Conservation (phyloP, 2,113 vertebrate genomes). For the Orientallactaga bullata region DNA sequence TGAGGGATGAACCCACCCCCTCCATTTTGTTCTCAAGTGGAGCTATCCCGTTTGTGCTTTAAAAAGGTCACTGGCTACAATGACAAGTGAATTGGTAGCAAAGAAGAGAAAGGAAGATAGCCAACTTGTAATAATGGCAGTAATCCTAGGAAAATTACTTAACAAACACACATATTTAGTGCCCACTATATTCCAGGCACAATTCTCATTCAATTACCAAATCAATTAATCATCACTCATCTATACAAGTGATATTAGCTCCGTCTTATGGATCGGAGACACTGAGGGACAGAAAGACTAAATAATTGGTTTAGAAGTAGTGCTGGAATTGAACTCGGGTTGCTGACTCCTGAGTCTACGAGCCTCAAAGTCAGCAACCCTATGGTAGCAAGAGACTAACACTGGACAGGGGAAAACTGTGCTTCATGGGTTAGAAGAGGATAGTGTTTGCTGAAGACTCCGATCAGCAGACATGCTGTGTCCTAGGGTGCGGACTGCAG, state of each 20-base stretch:
- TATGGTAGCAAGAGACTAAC: not conserved
- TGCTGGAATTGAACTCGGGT: not conserved
- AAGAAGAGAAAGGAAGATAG: not conserved
- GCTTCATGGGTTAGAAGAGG: not conserved
- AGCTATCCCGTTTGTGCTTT: not conserved
- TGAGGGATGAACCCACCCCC: not conserved
- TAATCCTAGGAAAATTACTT: not conserved
- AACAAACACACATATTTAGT: slow-evolving; percentile 11
- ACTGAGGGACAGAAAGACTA: not conserved
- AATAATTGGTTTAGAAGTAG: not conserved
- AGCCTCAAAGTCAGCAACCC: not conserved
- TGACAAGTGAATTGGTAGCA: not conserved
- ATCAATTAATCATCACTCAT: not conserved
- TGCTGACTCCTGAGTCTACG: not conserved
- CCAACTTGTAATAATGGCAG: not conserved
- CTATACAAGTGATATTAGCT: not conserved
- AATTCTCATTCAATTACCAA: not conserved
- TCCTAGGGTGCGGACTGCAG: not conserved
- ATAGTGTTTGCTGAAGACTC: not conserved
- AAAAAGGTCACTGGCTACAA: not conserved
- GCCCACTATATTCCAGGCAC: not conserved
- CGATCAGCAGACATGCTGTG: not conserved
- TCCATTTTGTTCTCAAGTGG: not conserved
- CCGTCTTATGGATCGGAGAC: not conserved
- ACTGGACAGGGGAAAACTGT: not conserved